Evolutionary conservation across 2,797 vertebrate species (phyloP).

Genomic region (Poliocrania exsul): DNA sequence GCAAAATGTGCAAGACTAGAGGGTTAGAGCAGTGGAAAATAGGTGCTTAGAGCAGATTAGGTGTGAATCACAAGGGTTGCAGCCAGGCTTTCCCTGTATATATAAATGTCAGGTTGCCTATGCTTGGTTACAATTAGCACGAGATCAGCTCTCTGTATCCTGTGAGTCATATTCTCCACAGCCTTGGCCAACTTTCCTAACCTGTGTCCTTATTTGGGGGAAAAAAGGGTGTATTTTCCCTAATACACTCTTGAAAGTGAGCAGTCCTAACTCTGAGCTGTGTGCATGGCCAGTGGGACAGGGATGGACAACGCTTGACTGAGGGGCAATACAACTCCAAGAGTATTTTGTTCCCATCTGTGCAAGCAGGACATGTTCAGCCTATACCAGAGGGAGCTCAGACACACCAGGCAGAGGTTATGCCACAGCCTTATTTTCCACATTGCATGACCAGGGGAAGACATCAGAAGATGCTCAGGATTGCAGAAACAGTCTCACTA

Average conservation of each 20-base stretch:
- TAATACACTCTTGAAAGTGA: neutral
- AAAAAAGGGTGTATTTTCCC: neutral
- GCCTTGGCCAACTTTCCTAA: neutral
- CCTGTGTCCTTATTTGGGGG: neutral
- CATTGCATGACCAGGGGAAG: neutral
- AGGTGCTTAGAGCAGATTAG: neutral
- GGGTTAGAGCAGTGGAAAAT: neutral
- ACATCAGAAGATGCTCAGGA: neutral
- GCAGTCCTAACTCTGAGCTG: neutral
- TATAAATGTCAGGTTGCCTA: neutral
- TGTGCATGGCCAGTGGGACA: rapidly evolving
- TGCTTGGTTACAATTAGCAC: neutral
- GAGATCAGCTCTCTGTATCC: neutral
- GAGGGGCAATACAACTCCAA: neutral
- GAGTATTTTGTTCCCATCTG: neutral
- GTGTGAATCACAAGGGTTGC: neutral
- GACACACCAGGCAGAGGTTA: neutral
- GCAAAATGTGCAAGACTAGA: neutral
- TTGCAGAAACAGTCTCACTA: neutral
- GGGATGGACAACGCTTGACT: rapidly evolving
- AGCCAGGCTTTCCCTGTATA: neutral
- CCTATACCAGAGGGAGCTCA: conserved; percentile 21
- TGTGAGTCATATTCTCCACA: neutral
- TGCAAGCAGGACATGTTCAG: neutral
- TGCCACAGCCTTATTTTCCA: neutral